Conservation (phyloP, 1,140 invertebrate genomes). For the Hydropsyche tenuis region DNA sequence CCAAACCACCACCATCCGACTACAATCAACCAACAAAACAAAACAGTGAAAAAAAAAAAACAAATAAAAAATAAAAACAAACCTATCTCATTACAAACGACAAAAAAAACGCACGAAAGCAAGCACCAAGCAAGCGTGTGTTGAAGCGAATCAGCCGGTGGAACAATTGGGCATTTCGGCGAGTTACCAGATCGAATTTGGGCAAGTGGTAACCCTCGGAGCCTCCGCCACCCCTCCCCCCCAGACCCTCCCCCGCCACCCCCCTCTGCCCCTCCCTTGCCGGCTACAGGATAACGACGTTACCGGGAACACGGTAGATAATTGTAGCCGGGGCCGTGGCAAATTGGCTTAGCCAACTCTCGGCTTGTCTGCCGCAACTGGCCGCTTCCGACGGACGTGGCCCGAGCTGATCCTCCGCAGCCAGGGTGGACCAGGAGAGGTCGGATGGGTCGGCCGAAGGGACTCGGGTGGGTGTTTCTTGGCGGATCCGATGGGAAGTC, state of each 20-base stretch:
- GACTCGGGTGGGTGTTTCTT: no score
- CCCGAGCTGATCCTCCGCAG: not conserved
- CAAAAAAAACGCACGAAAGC: no score
- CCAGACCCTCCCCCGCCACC: not conserved
- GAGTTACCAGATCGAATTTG: slow-evolving; percentile 31
- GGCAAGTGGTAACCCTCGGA: slow-evolving; percentile 35
- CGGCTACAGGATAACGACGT: slow-evolving; percentile 31
- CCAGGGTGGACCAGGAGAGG: no score
- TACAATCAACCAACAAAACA: no score
- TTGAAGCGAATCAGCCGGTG: slow-evolving; percentile 8
- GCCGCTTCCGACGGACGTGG: slow-evolving; percentile 28
- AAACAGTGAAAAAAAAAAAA: no score
- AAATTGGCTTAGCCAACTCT: slow-evolving; percentile 47
- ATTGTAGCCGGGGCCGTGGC: slow-evolving; percentile 33
- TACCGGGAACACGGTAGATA: slow-evolving; percentile 35
- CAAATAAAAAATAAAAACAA: no score
- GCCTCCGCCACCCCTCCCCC: not conserved
- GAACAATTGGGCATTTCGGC: slow-evolving; percentile 26
- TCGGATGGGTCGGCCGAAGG: no score
- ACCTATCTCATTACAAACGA: no score
- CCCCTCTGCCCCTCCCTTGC: not conserved
- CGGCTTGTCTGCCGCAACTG: slow-evolving; percentile 47
- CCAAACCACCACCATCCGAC: no score
- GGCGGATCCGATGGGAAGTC: no score
- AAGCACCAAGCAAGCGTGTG: not conserved